Evolutionary conservation across 2,113 vertebrate species (phyloP), one percentile per base, ranked within the genome.

Genomic region (Cryptotis parvus): DNA sequence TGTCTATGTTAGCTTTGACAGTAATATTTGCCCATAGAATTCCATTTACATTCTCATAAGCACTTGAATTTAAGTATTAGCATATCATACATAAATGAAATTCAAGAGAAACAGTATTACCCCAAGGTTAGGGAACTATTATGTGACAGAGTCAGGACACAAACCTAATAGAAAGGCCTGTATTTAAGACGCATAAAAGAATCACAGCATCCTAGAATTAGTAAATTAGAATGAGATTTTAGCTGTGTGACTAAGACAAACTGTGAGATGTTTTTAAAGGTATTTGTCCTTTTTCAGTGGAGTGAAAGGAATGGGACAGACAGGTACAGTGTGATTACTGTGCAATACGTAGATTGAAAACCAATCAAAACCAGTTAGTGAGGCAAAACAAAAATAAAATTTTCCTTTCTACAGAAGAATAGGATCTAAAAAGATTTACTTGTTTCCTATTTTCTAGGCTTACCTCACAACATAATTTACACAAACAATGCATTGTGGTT

Each of bases 401-500:
- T 75, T 27, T 84, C 73, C 33, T 84, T 73, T 58, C 52, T 85
- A 79, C 61, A 73, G 73, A 83, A 74, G 20, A 70, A 74, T 4
- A 68, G 18, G 65, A 90, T 87, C 10, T 16, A 69, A 70, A 69
- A 69, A 73, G 89, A 52, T 4, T 73, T 80, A 92, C 8, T 73
- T 35, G 12, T 89, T 82, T 85, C 20, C 89, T 33, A n/a, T 65
- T 76, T 76, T 26, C 41, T 84, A 92, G 89, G 27, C 96, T 97
- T 98, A 99, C 99, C 99, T 99, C 96, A 99, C 98, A 91, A 99
- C 99, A 29, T 99, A 99, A 98, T 99, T 99, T 89, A 99, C 98
- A 69, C 99, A 99, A 75, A 99, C 99, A 70, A 99, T 98, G 97
- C 99, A 99, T 93, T 99, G 99, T 35, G 99, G 99, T 94, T 99